Conservation (phyloP, 2,888 invertebrate species). For the Scaptomyza parva region DNA sequence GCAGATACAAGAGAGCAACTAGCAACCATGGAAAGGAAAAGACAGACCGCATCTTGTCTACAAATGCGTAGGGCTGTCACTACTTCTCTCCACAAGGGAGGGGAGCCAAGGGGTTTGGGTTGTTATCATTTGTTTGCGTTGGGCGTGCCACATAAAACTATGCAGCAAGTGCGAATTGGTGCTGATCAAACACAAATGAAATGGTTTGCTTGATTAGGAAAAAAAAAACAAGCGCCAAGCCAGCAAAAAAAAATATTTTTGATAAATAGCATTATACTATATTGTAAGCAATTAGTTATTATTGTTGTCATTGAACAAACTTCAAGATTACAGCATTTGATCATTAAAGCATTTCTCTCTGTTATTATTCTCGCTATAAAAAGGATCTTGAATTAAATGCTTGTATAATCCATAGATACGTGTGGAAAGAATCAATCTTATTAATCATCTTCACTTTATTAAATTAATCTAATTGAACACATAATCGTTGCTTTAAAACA, state of each 20-base stretch:
- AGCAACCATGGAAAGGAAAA: slow-evolving; percentile 23
- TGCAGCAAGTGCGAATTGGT: slow-evolving; percentile 12
- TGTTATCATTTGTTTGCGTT: slow-evolving; percentile 45
- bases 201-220: slow-evolving; percentile 7
- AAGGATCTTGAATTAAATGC: neutral
- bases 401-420: neutral
- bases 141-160: slow-evolving; percentile 34
- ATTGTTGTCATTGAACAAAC: neutral
- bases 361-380: no score
- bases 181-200: slow-evolving; percentile 6
- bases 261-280: neutral
- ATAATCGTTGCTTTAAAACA: neutral
- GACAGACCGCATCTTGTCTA: slow-evolving; percentile 43
- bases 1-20: slow-evolving; percentile 21
- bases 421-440: neutral
- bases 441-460: neutral
- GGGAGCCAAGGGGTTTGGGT: neutral
- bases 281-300: neutral
- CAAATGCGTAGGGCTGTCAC: slow-evolving; percentile 33
- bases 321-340: neutral
- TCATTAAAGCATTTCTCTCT: neutral
- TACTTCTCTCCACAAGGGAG: neutral
- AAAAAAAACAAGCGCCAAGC: slow-evolving; percentile 13
- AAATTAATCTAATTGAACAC: slow-evolving; percentile 5
- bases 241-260: neutral